These are phyloP conservation scores for Xylocopa sonorina DNA, from an alignment of 1,140 invertebrate genomes.

Conservation along the genomic window DNA sequence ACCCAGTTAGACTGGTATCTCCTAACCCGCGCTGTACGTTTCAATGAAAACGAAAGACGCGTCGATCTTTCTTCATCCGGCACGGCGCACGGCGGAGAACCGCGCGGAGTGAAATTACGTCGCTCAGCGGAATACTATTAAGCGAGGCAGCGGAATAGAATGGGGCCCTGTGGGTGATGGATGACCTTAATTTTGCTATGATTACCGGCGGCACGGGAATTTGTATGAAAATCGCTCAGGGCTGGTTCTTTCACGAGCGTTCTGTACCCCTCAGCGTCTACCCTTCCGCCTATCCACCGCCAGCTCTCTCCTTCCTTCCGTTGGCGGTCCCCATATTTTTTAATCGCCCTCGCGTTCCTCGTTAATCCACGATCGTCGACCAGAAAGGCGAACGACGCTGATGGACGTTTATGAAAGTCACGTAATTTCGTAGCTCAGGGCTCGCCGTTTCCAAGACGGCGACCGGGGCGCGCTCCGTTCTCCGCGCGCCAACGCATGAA, in stretches of 20 bases:
- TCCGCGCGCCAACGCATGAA: not conserved
- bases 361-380: constrained; percentile 21
- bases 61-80: constrained; percentile 30
- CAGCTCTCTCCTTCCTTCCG: constrained; percentile 16
- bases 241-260: constrained; percentile 65
- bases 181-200: constrained; percentile 78
- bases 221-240: constrained; percentile 75
- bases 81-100: constrained; percentile 27
- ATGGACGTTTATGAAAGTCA: constrained; percentile 32
- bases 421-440: not conserved
- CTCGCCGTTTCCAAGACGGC: not conserved
- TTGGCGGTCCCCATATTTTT: constrained; percentile 25
- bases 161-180: constrained; percentile 71
- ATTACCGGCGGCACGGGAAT: constrained; percentile 75
- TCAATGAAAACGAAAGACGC: not conserved
- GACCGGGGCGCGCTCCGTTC: not conserved
- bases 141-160: constrained; percentile 72
- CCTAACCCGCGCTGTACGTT: not conserved
- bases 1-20: not conserved
- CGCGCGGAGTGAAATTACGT: constrained; percentile 73
- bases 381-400: constrained; percentile 9
- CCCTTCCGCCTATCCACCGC: not conserved
- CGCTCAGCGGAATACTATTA: constrained; percentile 75
- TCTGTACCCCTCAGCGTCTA: constrained; percentile 18
- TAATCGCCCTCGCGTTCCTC: constrained; percentile 20